A percentile compares a stretch with the other conserved stretches of the same genome.
These are phyloP conservation scores for Diadumene lineata DNA, from an alignment of 92 coral and sea anemone species.

Conservation along the genomic window DNA sequence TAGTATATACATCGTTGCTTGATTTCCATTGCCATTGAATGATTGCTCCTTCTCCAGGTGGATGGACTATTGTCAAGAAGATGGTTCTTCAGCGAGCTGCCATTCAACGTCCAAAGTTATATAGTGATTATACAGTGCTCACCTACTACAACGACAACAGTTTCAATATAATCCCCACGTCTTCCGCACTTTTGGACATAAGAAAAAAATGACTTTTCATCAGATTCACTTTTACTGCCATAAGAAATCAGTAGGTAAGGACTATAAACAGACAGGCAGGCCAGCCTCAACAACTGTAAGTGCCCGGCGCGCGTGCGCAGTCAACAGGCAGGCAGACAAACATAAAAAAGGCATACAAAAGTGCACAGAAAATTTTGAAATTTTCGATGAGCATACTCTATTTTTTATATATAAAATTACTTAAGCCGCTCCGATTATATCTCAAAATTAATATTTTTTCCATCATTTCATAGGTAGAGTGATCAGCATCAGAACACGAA, in stretches of 20 bases:
- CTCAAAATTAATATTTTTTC: no score
- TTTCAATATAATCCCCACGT: not conserved
- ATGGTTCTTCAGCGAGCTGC: constrained; percentile 12
- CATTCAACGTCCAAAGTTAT: not conserved
- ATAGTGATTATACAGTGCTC: constrained; percentile 5
- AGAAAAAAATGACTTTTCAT: constrained; percentile 36
- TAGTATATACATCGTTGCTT: no score
- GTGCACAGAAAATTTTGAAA: no score
- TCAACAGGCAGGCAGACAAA: no score
- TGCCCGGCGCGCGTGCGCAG: no score
- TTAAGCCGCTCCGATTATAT: no score
- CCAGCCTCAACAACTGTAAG: no score
- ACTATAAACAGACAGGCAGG: no score
- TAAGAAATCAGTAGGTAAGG: constrained; percentile 51
- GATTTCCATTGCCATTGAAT: not conserved
- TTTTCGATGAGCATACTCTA: no score
- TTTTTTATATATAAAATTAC: no score
- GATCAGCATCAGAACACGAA: constrained; percentile 39
- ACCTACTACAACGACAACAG: not conserved
- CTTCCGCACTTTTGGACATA: constrained; percentile 14
- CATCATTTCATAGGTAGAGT: not conserved
- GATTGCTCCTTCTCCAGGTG: constrained; percentile 29
- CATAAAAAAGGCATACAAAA: no score
- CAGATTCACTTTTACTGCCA: constrained; percentile 56
- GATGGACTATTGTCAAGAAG: constrained; percentile 48